phyloP scores from a whole-genome alignment of 2,113 vertebrate genomes.

The Callopanchax toddi region DNA sequence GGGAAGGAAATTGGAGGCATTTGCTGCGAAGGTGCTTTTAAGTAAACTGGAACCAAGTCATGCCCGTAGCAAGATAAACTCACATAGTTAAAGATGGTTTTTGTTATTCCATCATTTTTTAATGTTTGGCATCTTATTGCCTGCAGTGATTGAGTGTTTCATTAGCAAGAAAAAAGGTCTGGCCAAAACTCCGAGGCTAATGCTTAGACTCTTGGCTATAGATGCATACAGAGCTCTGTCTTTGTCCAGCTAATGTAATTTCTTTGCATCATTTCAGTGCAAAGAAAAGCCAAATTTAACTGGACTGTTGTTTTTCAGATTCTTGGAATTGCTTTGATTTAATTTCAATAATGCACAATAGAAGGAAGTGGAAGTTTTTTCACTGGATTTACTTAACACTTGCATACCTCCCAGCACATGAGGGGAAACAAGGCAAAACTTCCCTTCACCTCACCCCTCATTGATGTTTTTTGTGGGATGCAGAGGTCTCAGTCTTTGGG shows the following conservation, averaged over 20 bases:
- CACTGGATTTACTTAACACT: conserved; percentile 25
- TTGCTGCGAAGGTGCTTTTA: conserved; percentile 17
- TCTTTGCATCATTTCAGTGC: conserved; percentile 31
- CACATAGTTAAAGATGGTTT: conserved; percentile 7
- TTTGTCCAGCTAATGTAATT: conserved; percentile 22
- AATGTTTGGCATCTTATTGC: conserved; percentile 9
- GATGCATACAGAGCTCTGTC: conserved; percentile 15
- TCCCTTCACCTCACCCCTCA: not conserved
- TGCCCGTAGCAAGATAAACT: not conserved
- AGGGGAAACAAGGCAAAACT: not conserved
- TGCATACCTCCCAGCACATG: not conserved
- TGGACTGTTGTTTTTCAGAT: conserved; percentile 20
- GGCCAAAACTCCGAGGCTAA: conserved; percentile 20
- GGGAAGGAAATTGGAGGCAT: conserved; percentile 24
- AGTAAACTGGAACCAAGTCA: not conserved
- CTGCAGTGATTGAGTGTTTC: conserved; percentile 16
- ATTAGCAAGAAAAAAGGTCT: conserved; percentile 11
- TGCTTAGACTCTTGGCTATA: conserved; percentile 51
- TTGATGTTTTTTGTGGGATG: conserved; percentile 4
- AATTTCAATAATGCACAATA: conserved; percentile 23
- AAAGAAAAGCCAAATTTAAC: conserved; percentile 27
- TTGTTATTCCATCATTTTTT: conserved; percentile 15
- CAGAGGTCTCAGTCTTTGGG: not conserved
- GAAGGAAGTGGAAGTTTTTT: conserved; percentile 21
- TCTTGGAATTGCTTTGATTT: conserved; percentile 23